phyloP scores from a whole-genome alignment of 2,113 vertebrate genomes.

The Tupaia tana region DNA sequence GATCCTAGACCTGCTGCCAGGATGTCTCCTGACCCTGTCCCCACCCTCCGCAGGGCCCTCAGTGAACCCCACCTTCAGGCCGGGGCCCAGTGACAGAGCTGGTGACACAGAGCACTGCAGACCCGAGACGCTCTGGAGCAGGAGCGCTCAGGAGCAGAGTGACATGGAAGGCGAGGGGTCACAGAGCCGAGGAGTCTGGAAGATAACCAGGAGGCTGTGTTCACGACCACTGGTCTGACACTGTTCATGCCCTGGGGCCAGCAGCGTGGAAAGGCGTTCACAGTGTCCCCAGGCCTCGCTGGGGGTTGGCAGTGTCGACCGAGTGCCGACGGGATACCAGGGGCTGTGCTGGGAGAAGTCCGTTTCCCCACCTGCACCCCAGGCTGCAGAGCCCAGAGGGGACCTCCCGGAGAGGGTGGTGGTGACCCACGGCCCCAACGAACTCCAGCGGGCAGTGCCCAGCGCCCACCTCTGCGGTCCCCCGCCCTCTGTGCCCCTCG shows the following conservation, averaged over 20 bases:
- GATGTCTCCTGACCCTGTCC: not conserved
- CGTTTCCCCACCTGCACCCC: fast-evolving
- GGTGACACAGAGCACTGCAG: fast-evolving
- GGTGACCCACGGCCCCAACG: fast-evolving
- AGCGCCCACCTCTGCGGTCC: fast-evolving
- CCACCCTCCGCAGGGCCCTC: fast-evolving
- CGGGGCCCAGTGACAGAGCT: too few species aligned
- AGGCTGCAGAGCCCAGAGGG: fast-evolving
- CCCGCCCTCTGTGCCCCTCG: not conserved
- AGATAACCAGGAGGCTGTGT: fast-evolving
- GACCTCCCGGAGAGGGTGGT: fast-evolving
- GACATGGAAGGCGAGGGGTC: not conserved
- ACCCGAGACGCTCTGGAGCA: fast-evolving
- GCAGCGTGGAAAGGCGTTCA: fast-evolving
- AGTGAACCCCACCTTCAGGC: not conserved
- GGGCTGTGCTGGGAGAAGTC: not conserved
- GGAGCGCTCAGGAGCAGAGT: fast-evolving
- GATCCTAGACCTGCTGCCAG: not conserved
- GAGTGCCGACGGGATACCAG: not conserved
- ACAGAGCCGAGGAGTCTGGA: not conserved
- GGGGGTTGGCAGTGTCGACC: fast-evolving
- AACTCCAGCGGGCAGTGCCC: not conserved
- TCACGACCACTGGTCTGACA: fast-evolving
- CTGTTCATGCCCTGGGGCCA: fast-evolving
- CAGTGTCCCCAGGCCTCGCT: fast-evolving